phyloP scores from a whole-genome alignment of 2,113 vertebrate genomes.

The Lophochroa leadbeateri region DNA sequence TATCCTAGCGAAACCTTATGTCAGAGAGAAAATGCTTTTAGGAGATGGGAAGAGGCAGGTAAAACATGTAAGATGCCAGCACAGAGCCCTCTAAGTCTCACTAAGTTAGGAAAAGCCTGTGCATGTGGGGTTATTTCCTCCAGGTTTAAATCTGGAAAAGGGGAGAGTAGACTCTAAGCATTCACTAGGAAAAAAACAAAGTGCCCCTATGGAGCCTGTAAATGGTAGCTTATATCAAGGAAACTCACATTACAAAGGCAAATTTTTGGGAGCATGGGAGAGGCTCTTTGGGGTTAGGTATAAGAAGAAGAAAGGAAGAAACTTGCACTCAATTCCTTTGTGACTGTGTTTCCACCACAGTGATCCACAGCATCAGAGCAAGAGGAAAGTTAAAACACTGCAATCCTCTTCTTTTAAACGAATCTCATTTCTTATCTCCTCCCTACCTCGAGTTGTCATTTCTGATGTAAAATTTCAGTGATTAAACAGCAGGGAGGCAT shows the following conservation, averaged over 20 bases:
- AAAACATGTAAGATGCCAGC: not conserved
- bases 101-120: not conserved
- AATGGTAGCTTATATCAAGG: not conserved
- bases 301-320: not conserved
- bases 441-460: not conserved
- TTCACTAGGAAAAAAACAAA: not conserved
- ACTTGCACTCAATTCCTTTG: rapidly evolving
- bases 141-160: not conserved
- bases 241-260: not conserved
- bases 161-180: rapidly evolving
- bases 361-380: not conserved
- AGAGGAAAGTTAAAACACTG: not conserved
- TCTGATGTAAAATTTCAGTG: not conserved
- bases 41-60: not conserved
- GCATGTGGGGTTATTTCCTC: not conserved
- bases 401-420: not conserved
- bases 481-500: not conserved
- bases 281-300: not conserved
- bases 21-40: not conserved
- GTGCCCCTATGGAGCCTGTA: not conserved
- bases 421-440: not conserved
- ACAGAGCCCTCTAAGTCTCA: not conserved
- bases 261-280: not conserved
- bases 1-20: not conserved
- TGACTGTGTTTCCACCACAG: not conserved